These are phyloP conservation scores for Aurelia aurita complex sp. Pacific DNA, from an alignment of 30 jellyfish, hydroid and myxozoan genomes.

Conservation along the genomic window DNA sequence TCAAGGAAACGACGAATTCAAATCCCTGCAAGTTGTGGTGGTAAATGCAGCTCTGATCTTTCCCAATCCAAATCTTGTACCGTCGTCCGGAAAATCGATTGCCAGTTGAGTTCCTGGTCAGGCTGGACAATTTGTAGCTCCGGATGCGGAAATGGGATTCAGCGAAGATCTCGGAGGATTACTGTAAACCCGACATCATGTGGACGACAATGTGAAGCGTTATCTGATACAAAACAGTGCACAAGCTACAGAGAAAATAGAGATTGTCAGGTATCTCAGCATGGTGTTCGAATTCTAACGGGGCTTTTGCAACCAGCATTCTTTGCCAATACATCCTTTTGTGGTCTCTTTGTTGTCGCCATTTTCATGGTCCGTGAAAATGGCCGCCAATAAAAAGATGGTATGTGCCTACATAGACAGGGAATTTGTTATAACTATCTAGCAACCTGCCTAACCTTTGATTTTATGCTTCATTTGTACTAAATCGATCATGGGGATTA, in stretches of 20 bases:
- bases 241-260: constrained; percentile 77
- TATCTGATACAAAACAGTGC: constrained; percentile 59
- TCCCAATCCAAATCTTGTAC: constrained; percentile 73
- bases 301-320: too few species aligned
- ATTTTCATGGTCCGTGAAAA: too few species aligned
- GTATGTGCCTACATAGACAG: too few species aligned
- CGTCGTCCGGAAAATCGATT: constrained; percentile 61
- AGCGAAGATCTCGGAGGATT: constrained; percentile 66
- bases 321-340: background rate
- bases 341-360: too few species aligned
- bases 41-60: constrained; percentile 64
- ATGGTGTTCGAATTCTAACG: background rate
- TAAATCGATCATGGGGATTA: too few species aligned
- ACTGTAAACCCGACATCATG: constrained; percentile 61
- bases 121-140: constrained; percentile 80
- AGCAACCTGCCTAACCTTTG: too few species aligned
- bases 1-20: constrained; percentile 59
- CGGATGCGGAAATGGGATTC: constrained; percentile 85
- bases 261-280: constrained; percentile 69
- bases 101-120: constrained; percentile 82
- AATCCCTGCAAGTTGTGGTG: constrained; percentile 73
- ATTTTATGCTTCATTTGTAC: too few species aligned
- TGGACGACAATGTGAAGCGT: constrained; percentile 73
- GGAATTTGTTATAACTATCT: too few species aligned
- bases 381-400: too few species aligned